Conservation (phyloP, 2,113 vertebrate genomes). For the Carollia perspicillata region DNA sequence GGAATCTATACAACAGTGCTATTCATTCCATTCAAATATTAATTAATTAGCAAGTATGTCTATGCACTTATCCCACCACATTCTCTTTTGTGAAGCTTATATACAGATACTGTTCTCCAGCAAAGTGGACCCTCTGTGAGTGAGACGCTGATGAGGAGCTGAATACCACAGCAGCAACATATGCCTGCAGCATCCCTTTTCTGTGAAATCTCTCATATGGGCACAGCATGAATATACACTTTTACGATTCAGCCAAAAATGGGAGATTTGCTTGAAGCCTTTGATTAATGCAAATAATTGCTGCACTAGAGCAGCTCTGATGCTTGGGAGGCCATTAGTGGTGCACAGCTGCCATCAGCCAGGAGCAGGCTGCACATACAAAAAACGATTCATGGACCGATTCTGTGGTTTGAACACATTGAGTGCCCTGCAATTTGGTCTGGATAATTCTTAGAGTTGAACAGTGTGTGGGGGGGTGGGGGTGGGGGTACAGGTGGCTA, state of each 20-base stretch:
- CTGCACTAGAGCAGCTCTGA: slow-evolving; percentile 44
- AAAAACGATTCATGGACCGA: slow-evolving; percentile 42
- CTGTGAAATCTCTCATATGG: slow-evolving; percentile 57
- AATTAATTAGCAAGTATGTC: slow-evolving; percentile 11
- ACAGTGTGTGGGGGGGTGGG: background rate
- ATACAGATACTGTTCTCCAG: background rate
- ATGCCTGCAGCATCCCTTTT: background rate
- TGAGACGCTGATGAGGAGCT: slow-evolving; percentile 18
- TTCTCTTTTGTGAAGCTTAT: slow-evolving; percentile 13
- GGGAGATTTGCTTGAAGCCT: slow-evolving; percentile 63
- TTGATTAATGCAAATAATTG: slow-evolving; percentile 75
- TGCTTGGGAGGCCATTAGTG: slow-evolving; percentile 54
- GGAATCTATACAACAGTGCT: background rate
- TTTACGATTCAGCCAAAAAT: slow-evolving; percentile 53
- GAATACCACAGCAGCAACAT: background rate
- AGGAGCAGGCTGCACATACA: slow-evolving; percentile 6
- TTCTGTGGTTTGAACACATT: background rate
- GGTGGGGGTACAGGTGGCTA: background rate
- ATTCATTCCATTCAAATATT: background rate
- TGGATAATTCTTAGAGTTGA: background rate
- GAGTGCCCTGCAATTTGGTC: background rate
- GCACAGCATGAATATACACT: slow-evolving; percentile 56
- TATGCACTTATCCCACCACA: background rate
- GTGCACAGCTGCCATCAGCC: slow-evolving; percentile 50
- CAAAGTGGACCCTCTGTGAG: background rate